Evolutionary conservation across 2,113 vertebrate species (phyloP).

Genomic region (Phaethon lepturus): DNA sequence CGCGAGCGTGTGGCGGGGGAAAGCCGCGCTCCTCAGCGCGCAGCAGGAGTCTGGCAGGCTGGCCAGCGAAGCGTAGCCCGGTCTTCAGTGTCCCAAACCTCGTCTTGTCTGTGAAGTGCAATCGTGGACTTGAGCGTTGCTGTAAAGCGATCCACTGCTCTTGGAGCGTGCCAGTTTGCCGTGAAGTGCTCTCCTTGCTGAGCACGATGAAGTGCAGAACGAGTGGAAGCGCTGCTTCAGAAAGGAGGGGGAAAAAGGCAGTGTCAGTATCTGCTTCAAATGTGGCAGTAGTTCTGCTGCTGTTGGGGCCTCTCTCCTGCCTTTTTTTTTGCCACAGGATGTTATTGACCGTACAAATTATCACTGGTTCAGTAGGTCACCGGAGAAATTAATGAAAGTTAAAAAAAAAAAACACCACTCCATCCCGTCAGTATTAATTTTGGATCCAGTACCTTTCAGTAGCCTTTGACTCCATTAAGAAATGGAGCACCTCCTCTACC

Average conservation of each 20-base stretch:
- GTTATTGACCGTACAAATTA: too few species aligned
- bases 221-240: background rate
- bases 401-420: rapidly evolving
- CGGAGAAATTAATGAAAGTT: too few species aligned
- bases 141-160: background rate
- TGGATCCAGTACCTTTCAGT: background rate
- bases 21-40: rapidly evolving
- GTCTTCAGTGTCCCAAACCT: background rate
- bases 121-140: rapidly evolving
- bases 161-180: too few species aligned
- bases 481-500: background rate
- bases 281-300: background rate
- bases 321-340: rapidly evolving
- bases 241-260: too few species aligned
- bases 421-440: rapidly evolving
- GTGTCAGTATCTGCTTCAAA: background rate
- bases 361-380: too few species aligned
- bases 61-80: rapidly evolving
- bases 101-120: rapidly evolving
- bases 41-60: background rate
- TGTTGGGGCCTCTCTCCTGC: background rate
- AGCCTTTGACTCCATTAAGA: background rate
- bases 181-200: background rate
- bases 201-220: background rate
- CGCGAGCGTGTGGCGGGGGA: rapidly evolving